phyloP scores from a whole-genome alignment of 1,140 invertebrate species.

The Achroia grisella region DNA sequence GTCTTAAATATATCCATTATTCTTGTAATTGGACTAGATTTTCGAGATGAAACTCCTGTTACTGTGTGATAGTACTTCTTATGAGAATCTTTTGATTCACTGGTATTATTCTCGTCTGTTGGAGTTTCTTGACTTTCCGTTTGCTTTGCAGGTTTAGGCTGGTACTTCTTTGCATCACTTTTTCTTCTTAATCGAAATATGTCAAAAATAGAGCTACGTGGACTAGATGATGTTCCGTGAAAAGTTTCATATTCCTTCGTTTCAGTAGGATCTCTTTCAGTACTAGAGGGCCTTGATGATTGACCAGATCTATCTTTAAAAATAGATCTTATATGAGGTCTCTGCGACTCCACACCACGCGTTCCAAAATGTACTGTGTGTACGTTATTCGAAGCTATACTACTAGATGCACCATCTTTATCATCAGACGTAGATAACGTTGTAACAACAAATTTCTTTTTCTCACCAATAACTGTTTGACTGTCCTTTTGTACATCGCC shows the following conservation, averaged over 20 bases:
- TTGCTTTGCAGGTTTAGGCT: slow-evolving; percentile 36
- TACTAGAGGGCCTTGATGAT: slow-evolving; percentile 47
- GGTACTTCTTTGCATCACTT: slow-evolving; percentile 64
- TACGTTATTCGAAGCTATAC: slow-evolving; percentile 48
- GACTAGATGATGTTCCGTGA: slow-evolving; percentile 66
- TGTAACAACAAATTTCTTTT: slow-evolving; percentile 61
- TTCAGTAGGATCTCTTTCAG: slow-evolving; percentile 43
- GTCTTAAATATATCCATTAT: slow-evolving; percentile 67
- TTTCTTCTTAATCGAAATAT: slow-evolving; percentile 66
- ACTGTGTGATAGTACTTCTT: slow-evolving; percentile 69
- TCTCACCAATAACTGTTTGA: slow-evolving; percentile 56
- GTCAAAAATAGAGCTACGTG: slow-evolving; percentile 68
- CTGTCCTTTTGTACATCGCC: slow-evolving; percentile 38
- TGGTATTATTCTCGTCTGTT: slow-evolving; percentile 36
- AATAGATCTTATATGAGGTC: slow-evolving; percentile 60
- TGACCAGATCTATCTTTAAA: slow-evolving; percentile 57
- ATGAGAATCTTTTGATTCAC: slow-evolving; percentile 53
- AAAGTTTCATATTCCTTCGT: slow-evolving; percentile 67
- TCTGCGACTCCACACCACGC: slow-evolving; percentile 58
- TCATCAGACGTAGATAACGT: slow-evolving; percentile 49
- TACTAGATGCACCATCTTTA: slow-evolving; percentile 36
- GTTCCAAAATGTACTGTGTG: slow-evolving; percentile 67
- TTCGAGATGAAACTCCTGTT: slow-evolving; percentile 58
- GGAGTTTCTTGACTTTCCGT: slow-evolving; percentile 38
- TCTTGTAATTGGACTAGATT: slow-evolving; percentile 60